phyloP scores from a whole-genome alignment of 2,888 invertebrate species.

The Cryptocheilus praepositus region DNA sequence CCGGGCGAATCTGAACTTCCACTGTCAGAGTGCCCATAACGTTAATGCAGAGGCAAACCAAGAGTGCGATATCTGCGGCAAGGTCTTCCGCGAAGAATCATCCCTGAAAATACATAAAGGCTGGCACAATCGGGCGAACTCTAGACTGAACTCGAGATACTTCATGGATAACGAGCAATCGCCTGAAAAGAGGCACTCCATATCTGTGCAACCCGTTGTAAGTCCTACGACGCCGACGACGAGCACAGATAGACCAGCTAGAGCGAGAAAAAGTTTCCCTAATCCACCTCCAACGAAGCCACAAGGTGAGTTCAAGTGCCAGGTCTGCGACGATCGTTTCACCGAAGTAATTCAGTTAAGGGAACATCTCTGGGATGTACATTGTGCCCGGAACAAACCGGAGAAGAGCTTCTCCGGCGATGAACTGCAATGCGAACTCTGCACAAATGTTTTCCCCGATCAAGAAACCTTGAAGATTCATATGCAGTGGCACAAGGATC shows the following conservation, averaged over 20 bases:
- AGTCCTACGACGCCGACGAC: neutral
- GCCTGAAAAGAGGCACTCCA: neutral
- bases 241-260: slow-evolving; percentile 55
- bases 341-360: slow-evolving; percentile 78
- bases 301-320: slow-evolving; percentile 75
- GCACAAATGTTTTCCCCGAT: slow-evolving; percentile 76
- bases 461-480: slow-evolving; percentile 74
- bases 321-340: slow-evolving; percentile 79
- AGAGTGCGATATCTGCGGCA: slow-evolving; percentile 81
- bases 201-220: slow-evolving; percentile 8
- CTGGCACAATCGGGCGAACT: slow-evolving; percentile 78
- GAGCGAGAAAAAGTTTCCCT: slow-evolving; percentile 67
- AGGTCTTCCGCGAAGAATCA: slow-evolving; percentile 79
- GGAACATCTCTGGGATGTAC: slow-evolving; percentile 79
- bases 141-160: slow-evolving; percentile 49
- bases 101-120: slow-evolving; percentile 81
- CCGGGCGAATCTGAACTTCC: slow-evolving; percentile 58
- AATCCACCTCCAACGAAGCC: slow-evolving; percentile 45
- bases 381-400: slow-evolving; percentile 75
- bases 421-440: slow-evolving; percentile 73
- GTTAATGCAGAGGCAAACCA: slow-evolving; percentile 64
- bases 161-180: neutral
- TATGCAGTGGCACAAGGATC: slow-evolving; percentile 75
- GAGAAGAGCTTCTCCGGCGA: slow-evolving; percentile 62
- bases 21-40: slow-evolving; percentile 61